phyloP scores from a whole-genome alignment of 2,113 vertebrate species.

The Bos javanicus region DNA sequence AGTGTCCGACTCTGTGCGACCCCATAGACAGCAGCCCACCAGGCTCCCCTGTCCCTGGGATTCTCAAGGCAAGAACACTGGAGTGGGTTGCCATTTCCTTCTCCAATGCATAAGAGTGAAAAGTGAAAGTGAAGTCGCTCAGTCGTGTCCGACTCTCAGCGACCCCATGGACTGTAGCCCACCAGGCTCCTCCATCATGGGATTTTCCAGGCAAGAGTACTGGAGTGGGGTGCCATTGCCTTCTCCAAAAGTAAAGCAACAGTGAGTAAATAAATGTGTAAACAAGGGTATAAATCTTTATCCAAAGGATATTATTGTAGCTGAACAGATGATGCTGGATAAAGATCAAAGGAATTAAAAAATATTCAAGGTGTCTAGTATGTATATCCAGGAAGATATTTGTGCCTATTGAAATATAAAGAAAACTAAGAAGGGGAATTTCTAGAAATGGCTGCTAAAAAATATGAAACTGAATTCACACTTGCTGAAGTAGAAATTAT shows the following conservation, averaged over 20 bases:
- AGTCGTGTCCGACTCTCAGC: no score
- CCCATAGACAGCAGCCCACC: no score
- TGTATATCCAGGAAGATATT: not conserved
- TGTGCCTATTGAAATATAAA: not conserved
- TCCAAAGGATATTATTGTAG: not conserved
- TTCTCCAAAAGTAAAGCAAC: not conserved
- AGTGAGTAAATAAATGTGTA: not conserved
- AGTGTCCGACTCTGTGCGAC: no score
- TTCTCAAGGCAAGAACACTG: no score
- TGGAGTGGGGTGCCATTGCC: no score
- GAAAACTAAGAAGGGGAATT: not conserved
- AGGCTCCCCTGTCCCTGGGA: no score
- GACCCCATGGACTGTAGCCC: no score
- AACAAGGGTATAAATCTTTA: not conserved
- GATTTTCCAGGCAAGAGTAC: no score
- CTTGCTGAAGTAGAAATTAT: not conserved
- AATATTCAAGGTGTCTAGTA: not conserved
- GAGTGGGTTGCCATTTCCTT: no score
- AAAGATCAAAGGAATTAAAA: not conserved
- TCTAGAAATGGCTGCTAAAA: not conserved
- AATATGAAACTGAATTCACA: not conserved
- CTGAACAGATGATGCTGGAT: not conserved
- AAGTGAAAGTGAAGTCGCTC: no score
- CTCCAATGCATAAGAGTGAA: no score
- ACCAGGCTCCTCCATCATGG: no score